phyloP scores from a whole-genome alignment of 2,888 invertebrate species.

The Drosophila mayaguana region DNA sequence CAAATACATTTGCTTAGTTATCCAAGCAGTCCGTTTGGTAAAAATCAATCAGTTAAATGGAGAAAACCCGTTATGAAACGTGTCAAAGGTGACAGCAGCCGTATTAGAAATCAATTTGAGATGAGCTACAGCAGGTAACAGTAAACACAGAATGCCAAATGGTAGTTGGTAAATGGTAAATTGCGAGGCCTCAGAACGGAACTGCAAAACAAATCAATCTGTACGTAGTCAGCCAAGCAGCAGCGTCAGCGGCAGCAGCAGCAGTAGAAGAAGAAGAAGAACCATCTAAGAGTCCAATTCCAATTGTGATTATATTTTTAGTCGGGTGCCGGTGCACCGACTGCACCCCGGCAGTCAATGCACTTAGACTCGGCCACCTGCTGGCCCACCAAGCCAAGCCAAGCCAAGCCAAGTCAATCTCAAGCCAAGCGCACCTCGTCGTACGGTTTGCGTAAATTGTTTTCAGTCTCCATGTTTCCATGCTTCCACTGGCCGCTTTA shows the following conservation, averaged over 20 bases:
- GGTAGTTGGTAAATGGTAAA: conserved; percentile 38
- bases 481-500: conserved; percentile 43
- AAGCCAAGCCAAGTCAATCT: conserved; percentile 52
- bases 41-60: conserved; percentile 53
- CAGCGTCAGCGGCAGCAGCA: not conserved
- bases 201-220: conserved; percentile 75
- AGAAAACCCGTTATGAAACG: conserved; percentile 65
- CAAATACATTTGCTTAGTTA: conserved; percentile 7
- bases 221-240: conserved; percentile 28
- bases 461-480: conserved; percentile 65
- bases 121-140: conserved; percentile 66
- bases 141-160: conserved; percentile 53
- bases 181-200: conserved; percentile 54
- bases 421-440: conserved; percentile 28
- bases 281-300: conserved; percentile 40
- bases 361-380: conserved; percentile 66
- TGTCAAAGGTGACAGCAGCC: conserved; percentile 76
- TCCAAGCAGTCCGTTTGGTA: conserved; percentile 12
- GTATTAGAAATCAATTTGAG: conserved; percentile 73
- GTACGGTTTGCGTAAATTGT: conserved; percentile 74
- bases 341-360: conserved; percentile 61
- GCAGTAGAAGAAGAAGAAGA: conserved; percentile 11
- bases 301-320: conserved; percentile 56
- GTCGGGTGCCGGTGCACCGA: conserved; percentile 22
- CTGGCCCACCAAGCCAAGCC: conserved; percentile 55